Base-by-base conservation (phyloP, 2,113 vertebrate species). In the Trematomus loennbergii region DNA sequence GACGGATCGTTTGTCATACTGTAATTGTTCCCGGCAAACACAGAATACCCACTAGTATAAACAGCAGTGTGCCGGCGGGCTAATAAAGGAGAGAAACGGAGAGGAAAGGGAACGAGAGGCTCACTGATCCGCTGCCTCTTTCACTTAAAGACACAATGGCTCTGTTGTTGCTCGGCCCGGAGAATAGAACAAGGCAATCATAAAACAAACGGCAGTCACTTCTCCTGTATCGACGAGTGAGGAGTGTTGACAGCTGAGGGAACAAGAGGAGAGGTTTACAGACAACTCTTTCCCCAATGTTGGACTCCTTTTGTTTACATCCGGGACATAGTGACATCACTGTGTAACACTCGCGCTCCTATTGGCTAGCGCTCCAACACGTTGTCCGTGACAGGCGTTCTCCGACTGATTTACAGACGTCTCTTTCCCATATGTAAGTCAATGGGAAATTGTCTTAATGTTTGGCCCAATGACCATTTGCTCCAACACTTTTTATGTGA, bases 21-120 rank as follows among this genome's bases (percentile, higher is more conserved):
- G 96, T 99, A 99, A 99, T 99, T 99, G 97, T 98, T 98, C 97
- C 87, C 97, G 95, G 97, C 97, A 97, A 99, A 99, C 97, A 96
- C 74, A 87, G 96, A 98, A 99, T 98, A 96, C 97, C 96, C 97
- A 96, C 97, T 96, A 96, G 97, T 97, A 98, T 97, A 99, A 99
- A 98, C 97, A 97, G 96, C 78, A 88, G 92, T 96, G 96, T 94
- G 95, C 95, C 94, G 95, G 95, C 95, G 96, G 95, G 95, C 97
- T 98, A 98, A 98, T 99, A 98, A 97, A 98, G 97, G 95, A 80
- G 94, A 94, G 95, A 95, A 96, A 97, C 94, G 96, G n/a, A n/a
- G n/a, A n/a, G n/a, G n/a, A n/a, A n/a, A n/a, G n/a, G n/a, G 96
- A 95, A 96, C 93, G 95, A 95, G 93, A 95, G 96, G 96, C 88